Evolutionary conservation across 2,888 invertebrate genomes (phyloP), one percentile per base, ranked within the genome.

Genomic region (Troides oblongomaculatus): DNA sequence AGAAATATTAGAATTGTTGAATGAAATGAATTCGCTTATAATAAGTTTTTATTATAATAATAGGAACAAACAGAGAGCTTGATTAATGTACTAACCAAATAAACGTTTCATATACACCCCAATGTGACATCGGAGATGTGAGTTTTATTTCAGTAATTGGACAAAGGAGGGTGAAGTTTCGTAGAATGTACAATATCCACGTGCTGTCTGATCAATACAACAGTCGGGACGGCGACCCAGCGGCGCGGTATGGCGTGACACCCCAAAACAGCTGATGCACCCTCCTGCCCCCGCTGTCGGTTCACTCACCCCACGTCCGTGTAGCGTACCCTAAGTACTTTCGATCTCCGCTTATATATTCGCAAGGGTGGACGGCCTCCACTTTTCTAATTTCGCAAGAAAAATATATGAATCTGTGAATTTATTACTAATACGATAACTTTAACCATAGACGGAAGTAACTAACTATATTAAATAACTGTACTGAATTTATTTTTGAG

Each of bases 251-350:
- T 86, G 85, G 83, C 86, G 85, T 85, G 87, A 83, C 88, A 83
- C 89, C 92, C 90, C 87, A 79, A 87, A 88, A 88, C 90, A 92
- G 92, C 92, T 92, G 92, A 91, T 91, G 81, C 86, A 81, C 83
- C 80, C 85, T 76, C 79, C 84, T 25, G 39, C 81, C 82, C 84
- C 83, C 84, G 79, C 78, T 76, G 79, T 72, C 78, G 83, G 87
- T 87, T 83, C 87, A 84, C 88, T 88, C 85, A 88, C 89, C 89
- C 88, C 84, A 82, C 83, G 79, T 77, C 82, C 80, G 81, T 66
- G 43, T 36, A 43, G 78, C 79, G 70, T 10, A 39, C 78, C 73
- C 78, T 79, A 60, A 69, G 69, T 81, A 84, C 85, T 86, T 88
- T 86, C 86, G 79, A 85, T 88, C 78, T 89, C 74, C 62, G 72